These are phyloP conservation scores for Sciurus niger DNA, from an alignment of 2,113 vertebrate genomes.

Conservation along the genomic window DNA sequence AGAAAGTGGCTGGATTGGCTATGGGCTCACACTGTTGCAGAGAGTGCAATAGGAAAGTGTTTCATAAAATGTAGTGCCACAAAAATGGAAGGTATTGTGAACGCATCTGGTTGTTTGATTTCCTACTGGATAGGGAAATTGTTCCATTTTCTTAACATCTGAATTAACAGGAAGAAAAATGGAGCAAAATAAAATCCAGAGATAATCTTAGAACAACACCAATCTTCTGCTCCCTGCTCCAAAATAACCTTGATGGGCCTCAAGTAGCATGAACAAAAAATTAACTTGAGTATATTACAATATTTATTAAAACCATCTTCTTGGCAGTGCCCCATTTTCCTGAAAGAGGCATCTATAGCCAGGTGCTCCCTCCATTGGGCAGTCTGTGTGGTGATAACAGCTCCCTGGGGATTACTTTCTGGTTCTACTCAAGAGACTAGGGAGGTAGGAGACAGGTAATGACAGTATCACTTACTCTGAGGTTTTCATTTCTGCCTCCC, in stretches of 20 bases:
- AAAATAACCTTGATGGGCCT: neutral
- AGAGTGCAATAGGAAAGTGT: neutral
- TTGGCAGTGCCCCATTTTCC: neutral
- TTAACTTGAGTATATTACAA: neutral
- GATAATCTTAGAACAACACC: neutral
- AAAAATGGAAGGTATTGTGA: constrained; percentile 9
- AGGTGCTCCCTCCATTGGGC: neutral
- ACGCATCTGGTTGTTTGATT: constrained; percentile 32
- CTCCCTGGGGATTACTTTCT: constrained; percentile 20
- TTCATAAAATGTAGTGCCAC: neutral
- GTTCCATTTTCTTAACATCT: constrained; percentile 31
- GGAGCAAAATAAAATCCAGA: constrained; percentile 18
- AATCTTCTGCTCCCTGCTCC: neutral
- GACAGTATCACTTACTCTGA: neutral
- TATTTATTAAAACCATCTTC: neutral
- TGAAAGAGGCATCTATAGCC: neutral
- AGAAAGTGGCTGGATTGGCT: neutral
- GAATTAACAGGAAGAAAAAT: neutral
- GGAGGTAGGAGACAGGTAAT: neutral
- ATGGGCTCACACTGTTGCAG: neutral
- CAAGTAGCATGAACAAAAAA: neutral
- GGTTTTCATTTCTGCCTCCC: constrained; percentile 68
- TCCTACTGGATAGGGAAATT: constrained; percentile 40
- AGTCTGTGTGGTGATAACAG: neutral
- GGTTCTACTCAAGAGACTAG: neutral